These are phyloP conservation scores for Epinotia demarniana DNA, from an alignment of 2,888 invertebrate species.

Conservation along the genomic window DNA sequence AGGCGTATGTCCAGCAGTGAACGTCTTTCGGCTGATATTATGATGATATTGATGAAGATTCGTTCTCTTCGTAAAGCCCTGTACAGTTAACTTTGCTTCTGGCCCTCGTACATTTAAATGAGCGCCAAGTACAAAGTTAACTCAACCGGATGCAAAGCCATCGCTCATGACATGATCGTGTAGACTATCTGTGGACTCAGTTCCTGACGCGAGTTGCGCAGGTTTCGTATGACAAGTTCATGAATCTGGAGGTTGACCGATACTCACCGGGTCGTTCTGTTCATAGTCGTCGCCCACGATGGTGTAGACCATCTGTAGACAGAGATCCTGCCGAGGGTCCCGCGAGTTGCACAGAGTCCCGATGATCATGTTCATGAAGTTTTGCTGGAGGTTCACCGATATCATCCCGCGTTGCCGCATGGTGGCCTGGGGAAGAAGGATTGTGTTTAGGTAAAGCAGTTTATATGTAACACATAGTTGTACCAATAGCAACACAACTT, in stretches of 20 bases:
- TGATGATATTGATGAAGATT: no score
- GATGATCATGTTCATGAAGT: constrained; percentile 58
- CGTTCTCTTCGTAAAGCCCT: no score
- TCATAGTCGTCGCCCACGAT: constrained; percentile 76
- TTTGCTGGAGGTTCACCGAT: constrained; percentile 55
- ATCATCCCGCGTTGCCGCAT: constrained; percentile 63
- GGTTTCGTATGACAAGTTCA: constrained; percentile 57
- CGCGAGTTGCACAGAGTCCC: constrained; percentile 62
- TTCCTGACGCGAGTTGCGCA: constrained; percentile 66
- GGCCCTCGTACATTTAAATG: no score
- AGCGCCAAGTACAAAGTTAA: no score
- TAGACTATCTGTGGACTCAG: constrained; percentile 66
- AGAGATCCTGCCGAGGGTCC: constrained; percentile 63
- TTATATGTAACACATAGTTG: no score
- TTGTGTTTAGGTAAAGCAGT: no score
- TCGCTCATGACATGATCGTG: constrained; percentile 67
- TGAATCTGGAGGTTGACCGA: constrained; percentile 36
- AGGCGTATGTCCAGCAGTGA: no score
- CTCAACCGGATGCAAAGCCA: constrained; percentile 53
- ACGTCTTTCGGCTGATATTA: no score
- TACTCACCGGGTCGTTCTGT: constrained; percentile 70
- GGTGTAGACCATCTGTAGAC: constrained; percentile 62
- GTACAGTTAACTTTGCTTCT: no score
- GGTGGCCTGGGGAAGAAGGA: constrained; percentile 54
- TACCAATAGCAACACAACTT: no score